Percentiles rank a stretch among this genome's conserved stretches.
Conservation (phyloP, 2,888 invertebrate genomes). For the Hypomecis punctinalis region DNA sequence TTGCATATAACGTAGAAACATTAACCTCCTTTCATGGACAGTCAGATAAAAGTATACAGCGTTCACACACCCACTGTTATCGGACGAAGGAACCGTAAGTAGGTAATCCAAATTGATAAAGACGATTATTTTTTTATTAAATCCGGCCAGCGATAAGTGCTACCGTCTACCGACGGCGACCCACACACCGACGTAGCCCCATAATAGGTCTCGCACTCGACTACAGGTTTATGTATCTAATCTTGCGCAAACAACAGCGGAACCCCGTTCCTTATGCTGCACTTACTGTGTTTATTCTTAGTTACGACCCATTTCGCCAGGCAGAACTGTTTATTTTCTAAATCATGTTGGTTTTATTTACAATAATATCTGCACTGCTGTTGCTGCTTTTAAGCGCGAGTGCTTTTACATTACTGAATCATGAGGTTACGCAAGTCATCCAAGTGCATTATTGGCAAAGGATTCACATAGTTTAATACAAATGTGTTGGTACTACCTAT, state of each 20-base stretch:
- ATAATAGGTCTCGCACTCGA: constrained; percentile 51
- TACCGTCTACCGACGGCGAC: constrained; percentile 43
- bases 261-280: constrained; percentile 54
- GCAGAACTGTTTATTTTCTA: constrained; percentile 58
- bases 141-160: constrained; percentile 28
- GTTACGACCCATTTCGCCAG: constrained; percentile 64
- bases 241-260: constrained; percentile 67
- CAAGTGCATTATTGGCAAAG: constrained; percentile 25
- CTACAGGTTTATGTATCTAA: constrained; percentile 69
- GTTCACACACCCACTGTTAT: constrained; percentile 27
- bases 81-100: constrained; percentile 43
- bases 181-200: constrained; percentile 49
- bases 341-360: constrained; percentile 56
- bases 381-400: constrained; percentile 32
- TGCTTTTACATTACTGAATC: constrained; percentile 29
- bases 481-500: no score
- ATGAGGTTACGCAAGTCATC: constrained; percentile 24
- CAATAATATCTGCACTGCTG: constrained; percentile 44
- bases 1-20: no score
- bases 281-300: constrained; percentile 70
- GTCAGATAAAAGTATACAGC: constrained; percentile 35
- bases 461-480: background rate
- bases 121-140: constrained; percentile 33
- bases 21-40: no score
- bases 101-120: constrained; percentile 52